These are phyloP conservation scores for Melanotaenia parkinsoni DNA, from an alignment of 2,797 vertebrate species.

Conservation along the genomic window DNA sequence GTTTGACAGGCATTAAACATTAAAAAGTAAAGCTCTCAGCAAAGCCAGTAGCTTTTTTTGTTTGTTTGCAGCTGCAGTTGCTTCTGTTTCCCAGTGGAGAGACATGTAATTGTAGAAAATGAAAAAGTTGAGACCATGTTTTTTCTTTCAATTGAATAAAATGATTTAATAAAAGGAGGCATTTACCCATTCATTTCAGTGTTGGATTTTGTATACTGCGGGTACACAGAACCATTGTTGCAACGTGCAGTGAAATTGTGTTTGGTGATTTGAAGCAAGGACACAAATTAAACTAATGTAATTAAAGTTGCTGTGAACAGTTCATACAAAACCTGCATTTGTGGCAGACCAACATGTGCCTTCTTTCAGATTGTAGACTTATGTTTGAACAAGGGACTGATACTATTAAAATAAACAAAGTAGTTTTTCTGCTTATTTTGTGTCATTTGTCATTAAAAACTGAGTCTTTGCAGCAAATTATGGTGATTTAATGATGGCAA, in stretches of 20 bases:
- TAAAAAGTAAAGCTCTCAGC: not conserved
- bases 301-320: conserved; percentile 54
- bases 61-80: not conserved
- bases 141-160: conserved; percentile 8
- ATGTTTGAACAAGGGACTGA: conserved; percentile 7
- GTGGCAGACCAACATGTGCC: conserved; percentile 17
- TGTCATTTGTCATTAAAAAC: conserved; percentile 30
- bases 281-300: conserved; percentile 52
- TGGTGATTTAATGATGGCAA: conserved; percentile 13
- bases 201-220: conserved; percentile 29
- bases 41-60: not conserved
- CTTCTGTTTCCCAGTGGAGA: not conserved
- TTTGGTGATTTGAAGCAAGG: conserved; percentile 40
- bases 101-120: not conserved
- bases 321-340: conserved; percentile 17
- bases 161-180: not conserved
- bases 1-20: not conserved
- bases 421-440: conserved; percentile 5
- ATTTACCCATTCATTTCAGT: conserved; percentile 41
- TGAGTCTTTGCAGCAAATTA: conserved; percentile 7
- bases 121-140: not conserved
- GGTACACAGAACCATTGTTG: conserved; percentile 53
- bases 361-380: conserved; percentile 38
- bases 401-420: conserved; percentile 27
- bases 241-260: conserved; percentile 39